Conservation (phyloP, 2,113 vertebrate genomes). For the Stegastes partitus region DNA sequence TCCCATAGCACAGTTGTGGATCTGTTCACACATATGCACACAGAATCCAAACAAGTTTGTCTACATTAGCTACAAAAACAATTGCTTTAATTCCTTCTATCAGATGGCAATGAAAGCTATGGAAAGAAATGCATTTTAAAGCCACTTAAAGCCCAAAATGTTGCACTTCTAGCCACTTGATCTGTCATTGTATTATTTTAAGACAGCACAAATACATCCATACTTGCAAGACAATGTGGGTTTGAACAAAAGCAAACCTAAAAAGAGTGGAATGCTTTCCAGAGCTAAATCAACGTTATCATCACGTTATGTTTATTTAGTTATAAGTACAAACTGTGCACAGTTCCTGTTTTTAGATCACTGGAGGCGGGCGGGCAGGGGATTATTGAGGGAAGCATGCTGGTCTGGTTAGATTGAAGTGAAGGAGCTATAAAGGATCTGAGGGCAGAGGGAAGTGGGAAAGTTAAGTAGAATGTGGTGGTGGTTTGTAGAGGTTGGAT, state of each 20-base stretch:
- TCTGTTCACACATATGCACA: background rate
- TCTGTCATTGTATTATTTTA: background rate
- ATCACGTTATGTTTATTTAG: conserved; percentile 47
- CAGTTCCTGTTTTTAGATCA: conserved; percentile 40
- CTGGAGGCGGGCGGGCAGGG: conserved; percentile 25
- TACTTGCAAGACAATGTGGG: conserved; percentile 30
- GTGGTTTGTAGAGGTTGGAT: conserved; percentile 42
- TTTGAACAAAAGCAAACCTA: conserved; percentile 19
- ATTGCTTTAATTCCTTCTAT: background rate
- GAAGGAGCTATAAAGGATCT: conserved; percentile 45
- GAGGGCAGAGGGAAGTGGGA: conserved; percentile 57
- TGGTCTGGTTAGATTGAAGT: conserved; percentile 33
- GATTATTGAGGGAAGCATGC: conserved; percentile 32
- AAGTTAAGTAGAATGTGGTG: conserved; percentile 62
- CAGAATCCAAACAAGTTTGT: background rate
- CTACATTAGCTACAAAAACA: background rate
- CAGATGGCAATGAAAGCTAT: conserved; percentile 10
- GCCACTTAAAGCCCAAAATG: background rate
- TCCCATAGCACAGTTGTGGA: background rate
- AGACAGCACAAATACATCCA: background rate
- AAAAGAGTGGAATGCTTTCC: conserved; percentile 9
- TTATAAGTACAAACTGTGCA: conserved; percentile 28
- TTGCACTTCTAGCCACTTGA: background rate
- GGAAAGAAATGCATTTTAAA: background rate
- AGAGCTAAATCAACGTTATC: conserved; percentile 26